phyloP scores from a whole-genome alignment of 2,888 invertebrate species.

The Melanostoma mellinum region DNA sequence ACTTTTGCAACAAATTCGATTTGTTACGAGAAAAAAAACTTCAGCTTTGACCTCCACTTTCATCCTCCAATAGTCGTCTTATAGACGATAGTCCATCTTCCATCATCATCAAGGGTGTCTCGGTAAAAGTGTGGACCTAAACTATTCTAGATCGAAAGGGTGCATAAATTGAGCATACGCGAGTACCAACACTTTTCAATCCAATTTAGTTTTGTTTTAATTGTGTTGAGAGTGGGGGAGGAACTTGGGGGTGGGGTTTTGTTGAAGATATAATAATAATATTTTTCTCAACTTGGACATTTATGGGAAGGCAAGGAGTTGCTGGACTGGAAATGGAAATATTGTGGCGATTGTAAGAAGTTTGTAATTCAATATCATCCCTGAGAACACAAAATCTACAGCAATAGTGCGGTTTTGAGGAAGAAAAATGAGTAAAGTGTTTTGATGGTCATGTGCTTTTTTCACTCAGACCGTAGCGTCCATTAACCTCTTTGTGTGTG shows the following conservation, averaged over 20 bases:
- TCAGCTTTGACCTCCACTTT: conserved; percentile 16
- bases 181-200: conserved; percentile 14
- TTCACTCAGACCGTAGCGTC: not conserved
- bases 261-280: conserved; percentile 35
- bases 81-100: conserved; percentile 10
- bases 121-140: conserved; percentile 22
- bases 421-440: conserved; percentile 27
- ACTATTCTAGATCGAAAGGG: conserved; percentile 48
- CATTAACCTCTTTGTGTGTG: conserved; percentile 49
- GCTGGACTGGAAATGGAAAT: not conserved
- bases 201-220: conserved; percentile 41
- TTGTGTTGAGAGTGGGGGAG: conserved; percentile 44
- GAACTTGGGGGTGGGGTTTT: too few species aligned
- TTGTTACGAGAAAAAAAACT: conserved; percentile 23
- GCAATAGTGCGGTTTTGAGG: conserved; percentile 31
- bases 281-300: conserved; percentile 62
- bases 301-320: conserved; percentile 43
- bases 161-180: conserved; percentile 51
- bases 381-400: conserved; percentile 2
- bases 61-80: not conserved
- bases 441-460: not conserved
- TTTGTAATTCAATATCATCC: conserved; percentile 62
- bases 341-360: conserved; percentile 39
- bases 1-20: conserved; percentile 13
- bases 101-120: conserved; percentile 11